Evolutionary conservation across 1,140 invertebrate species (phyloP).

Genomic region (Drosophila pectinifera): DNA sequence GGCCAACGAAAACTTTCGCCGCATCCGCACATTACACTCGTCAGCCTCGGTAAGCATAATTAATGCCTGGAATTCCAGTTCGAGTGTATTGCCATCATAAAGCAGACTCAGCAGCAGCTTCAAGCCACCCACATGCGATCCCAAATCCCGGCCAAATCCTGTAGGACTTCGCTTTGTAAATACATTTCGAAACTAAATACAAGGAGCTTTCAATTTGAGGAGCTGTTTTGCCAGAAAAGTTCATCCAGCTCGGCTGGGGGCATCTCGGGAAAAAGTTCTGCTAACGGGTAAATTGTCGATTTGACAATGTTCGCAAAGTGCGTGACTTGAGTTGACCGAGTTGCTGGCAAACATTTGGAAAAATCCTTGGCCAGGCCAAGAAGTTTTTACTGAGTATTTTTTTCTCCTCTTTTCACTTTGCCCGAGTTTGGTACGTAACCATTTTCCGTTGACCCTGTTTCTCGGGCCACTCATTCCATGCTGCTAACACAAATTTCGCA

Average conservation of each 20-base stretch:
- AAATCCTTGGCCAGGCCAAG: conserved; percentile 23
- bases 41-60: conserved; percentile 39
- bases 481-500: conserved; percentile 22
- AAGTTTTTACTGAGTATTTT: conserved; percentile 7
- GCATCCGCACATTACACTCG: neutral
- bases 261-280: conserved; percentile 44
- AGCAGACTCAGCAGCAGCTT: conserved; percentile 12
- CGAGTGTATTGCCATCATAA: conserved; percentile 26
- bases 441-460: conserved; percentile 29
- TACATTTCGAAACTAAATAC: conserved; percentile 61
- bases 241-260: conserved; percentile 1
- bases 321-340: conserved; percentile 55
- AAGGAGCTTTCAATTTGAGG: conserved; percentile 54
- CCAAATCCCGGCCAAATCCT: conserved; percentile 35
- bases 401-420: conserved; percentile 20
- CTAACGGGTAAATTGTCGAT: conserved; percentile 80
- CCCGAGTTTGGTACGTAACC: conserved; percentile 25
- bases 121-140: conserved; percentile 7
- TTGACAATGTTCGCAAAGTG: conserved; percentile 65
- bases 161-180: conserved; percentile 29
- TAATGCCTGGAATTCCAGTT: conserved; percentile 43
- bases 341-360: conserved; percentile 39
- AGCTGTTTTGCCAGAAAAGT: conserved; percentile 32
- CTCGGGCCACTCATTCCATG: neutral
- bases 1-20: conserved; percentile 21